These are phyloP conservation scores for Haplotaxodon microlepis DNA, from an alignment of 2,113 vertebrate species.

Conservation along the genomic window DNA sequence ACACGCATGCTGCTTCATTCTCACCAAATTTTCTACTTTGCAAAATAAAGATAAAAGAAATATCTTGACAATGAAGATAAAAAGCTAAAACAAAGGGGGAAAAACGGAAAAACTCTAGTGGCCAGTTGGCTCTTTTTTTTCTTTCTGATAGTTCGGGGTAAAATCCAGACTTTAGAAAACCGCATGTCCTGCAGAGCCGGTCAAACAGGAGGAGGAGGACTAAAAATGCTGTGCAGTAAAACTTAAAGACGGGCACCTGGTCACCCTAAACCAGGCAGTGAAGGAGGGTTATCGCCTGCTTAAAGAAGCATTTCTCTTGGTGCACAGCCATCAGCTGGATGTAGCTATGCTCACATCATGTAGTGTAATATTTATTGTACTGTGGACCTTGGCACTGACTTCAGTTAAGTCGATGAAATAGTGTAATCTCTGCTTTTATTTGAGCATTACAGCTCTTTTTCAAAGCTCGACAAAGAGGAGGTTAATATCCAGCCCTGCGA, in stretches of 20 bases:
- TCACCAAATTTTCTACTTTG: not conserved
- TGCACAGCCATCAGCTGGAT: not conserved
- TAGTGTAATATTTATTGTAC: not conserved
- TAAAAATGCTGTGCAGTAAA: not conserved
- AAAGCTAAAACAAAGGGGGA: not conserved
- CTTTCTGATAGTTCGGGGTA: not conserved
- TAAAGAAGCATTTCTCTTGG: not conserved
- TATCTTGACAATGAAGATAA: not conserved
- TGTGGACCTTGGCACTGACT: not conserved
- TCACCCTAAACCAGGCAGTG: not conserved
- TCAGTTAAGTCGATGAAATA: not conserved
- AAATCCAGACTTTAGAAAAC: not conserved
- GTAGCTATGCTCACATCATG: not conserved
- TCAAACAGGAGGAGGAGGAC: not conserved
- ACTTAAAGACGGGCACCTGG: not conserved
- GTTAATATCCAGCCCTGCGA: not conserved
- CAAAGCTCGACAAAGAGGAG: not conserved
- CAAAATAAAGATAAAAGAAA: not conserved
- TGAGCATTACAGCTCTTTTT: not conserved
- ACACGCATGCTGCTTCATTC: not conserved
- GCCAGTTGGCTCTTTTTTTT: not conserved
- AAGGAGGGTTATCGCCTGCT: not conserved
- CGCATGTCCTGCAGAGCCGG: not conserved
- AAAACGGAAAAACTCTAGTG: not conserved
- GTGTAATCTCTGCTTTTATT: not conserved